Percentiles rank a stretch among this genome's conserved stretches.
Evolutionary conservation across 2,888 invertebrate genomes (phyloP).

Genomic region (Pyrrhia umbra): DNA sequence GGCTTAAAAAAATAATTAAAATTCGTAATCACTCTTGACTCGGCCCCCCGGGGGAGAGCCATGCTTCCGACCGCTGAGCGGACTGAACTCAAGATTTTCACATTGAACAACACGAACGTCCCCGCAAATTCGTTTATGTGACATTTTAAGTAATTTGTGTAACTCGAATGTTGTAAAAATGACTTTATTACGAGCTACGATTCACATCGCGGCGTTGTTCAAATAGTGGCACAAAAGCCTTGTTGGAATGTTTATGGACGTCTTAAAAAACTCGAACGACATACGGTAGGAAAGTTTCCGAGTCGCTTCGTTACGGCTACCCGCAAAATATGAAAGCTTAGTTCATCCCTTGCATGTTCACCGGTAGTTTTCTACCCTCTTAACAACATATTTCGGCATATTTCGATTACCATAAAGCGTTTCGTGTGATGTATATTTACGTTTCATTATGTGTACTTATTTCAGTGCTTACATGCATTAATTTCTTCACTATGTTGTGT

Average conservation of each 20-base stretch:
- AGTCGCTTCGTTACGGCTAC: constrained; percentile 82
- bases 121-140: constrained; percentile 76
- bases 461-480: constrained; percentile 78
- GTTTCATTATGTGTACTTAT: constrained; percentile 80
- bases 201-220: constrained; percentile 72
- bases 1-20: constrained; percentile 91
- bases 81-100: constrained; percentile 65
- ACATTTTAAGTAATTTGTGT: constrained; percentile 74
- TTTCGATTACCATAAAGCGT: constrained; percentile 90
- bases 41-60: constrained; percentile 79
- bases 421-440: constrained; percentile 87
- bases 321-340: constrained; percentile 87
- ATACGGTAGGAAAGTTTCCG: constrained; percentile 82
- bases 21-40: constrained; percentile 90
- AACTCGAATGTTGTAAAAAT: constrained; percentile 78
- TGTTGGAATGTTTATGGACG: constrained; percentile 82
- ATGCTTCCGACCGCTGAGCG: constrained; percentile 78
- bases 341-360: constrained; percentile 89
- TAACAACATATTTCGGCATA: constrained; percentile 90
- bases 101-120: constrained; percentile 71
- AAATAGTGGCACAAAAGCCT: constrained; percentile 80
- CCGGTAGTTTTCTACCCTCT: constrained; percentile 88
- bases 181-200: constrained; percentile 78
- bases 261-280: constrained; percentile 83
- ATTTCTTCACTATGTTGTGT: constrained; percentile 75